A percentile compares a stretch with the other conserved stretches of the same genome.
phyloP scores from a whole-genome alignment of 2,797 vertebrate genomes.

The Helarctos malayanus region DNA sequence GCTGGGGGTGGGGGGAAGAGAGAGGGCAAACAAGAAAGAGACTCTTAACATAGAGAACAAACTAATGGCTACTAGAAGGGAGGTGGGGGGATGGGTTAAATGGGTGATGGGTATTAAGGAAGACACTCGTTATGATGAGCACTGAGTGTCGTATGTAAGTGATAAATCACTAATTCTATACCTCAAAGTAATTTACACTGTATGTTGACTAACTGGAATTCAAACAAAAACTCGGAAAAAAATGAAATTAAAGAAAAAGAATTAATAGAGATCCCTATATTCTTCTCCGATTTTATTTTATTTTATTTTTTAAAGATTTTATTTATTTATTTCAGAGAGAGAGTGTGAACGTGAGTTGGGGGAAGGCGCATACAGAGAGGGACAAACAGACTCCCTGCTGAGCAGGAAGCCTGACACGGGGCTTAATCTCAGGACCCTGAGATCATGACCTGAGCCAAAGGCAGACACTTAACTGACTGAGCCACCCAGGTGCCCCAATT shows the following conservation, averaged over 20 bases:
- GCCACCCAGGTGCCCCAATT: not conserved
- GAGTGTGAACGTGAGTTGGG: not conserved
- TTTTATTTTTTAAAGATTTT: not conserved
- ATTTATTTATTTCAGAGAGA: not conserved
- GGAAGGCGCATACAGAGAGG: not conserved
- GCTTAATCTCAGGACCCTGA: not conserved
- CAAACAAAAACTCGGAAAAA: not conserved
- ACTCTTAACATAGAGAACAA: not conserved
- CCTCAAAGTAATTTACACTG: not conserved
- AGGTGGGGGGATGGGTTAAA: not conserved
- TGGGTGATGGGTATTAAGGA: not conserved
- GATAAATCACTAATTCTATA: not conserved
- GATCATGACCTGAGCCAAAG: not conserved
- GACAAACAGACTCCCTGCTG: not conserved
- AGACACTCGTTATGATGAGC: not conserved
- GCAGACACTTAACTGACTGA: not conserved
- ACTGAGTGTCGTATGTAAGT: not conserved
- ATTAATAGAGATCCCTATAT: not conserved
- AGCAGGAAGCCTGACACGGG: not conserved
- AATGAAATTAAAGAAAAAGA: not conserved
- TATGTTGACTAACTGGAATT: not conserved
- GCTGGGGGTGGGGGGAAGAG: not conserved
- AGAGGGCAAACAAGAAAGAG: not conserved
- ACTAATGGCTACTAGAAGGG: not conserved
- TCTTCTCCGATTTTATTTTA: slow-evolving; percentile 24